phyloP scores from a whole-genome alignment of 2,888 invertebrate species.

The Loripinus fragilis region DNA sequence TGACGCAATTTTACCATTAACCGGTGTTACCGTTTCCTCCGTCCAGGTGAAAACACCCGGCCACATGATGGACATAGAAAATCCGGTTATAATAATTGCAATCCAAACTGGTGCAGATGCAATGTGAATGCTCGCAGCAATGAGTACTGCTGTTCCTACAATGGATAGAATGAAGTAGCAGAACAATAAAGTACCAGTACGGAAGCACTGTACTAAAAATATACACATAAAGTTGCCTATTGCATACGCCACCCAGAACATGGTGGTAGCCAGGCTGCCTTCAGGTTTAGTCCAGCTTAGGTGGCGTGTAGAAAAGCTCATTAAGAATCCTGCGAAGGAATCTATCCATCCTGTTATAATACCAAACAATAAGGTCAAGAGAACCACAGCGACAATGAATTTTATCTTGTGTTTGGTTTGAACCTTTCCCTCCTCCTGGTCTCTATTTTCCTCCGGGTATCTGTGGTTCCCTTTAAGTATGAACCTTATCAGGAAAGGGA shows the following conservation, averaged over 20 bases:
- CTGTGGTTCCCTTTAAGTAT: neutral
- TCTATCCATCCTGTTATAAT: conserved; percentile 41
- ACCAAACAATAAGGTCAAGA: conserved; percentile 19
- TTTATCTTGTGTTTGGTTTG: neutral
- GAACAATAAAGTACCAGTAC: conserved; percentile 39
- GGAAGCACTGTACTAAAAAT: conserved; percentile 41
- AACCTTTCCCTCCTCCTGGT: neutral
- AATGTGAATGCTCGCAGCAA: conserved; percentile 37
- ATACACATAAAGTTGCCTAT: conserved; percentile 44
- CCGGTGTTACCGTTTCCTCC: conserved; percentile 54
- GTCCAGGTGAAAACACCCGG: conserved; percentile 62
- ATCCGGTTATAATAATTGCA: conserved; percentile 46
- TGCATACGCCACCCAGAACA: conserved; percentile 43
- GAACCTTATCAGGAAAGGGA: conserved; percentile 18
- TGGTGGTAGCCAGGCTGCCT: conserved; percentile 23
- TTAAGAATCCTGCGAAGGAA: conserved; percentile 43
- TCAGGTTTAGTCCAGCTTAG: conserved; percentile 31
- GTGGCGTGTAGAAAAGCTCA: conserved; percentile 38
- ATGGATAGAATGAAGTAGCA: conserved; percentile 34
- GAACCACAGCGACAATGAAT: neutral
- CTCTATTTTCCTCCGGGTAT: neutral
- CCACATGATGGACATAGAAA: conserved; percentile 55
- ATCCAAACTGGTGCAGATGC: conserved; percentile 51
- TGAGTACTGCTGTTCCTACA: conserved; percentile 31
- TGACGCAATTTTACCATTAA: conserved; percentile 57